Evolutionary conservation across 2,888 invertebrate species (phyloP).

Genomic region (Agrotis clavis): DNA sequence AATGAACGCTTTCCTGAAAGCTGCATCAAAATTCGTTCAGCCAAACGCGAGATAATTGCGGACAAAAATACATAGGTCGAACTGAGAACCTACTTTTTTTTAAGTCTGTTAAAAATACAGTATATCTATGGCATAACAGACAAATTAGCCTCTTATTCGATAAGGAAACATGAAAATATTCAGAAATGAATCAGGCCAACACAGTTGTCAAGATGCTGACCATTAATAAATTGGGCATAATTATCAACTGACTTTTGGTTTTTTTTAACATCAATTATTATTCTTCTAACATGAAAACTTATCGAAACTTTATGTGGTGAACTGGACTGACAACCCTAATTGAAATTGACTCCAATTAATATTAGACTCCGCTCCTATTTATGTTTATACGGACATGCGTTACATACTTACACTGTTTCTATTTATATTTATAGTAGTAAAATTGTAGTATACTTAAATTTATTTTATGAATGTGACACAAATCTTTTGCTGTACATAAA

Average conservation of each 20-base stretch:
- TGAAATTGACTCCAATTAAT: conserved; percentile 27
- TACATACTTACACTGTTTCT: background rate
- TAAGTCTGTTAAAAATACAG: no score
- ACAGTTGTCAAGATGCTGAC: background rate
- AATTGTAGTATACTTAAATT: background rate
- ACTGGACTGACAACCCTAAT: conserved; percentile 22
- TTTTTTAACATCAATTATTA: background rate
- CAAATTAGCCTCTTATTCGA: no score
- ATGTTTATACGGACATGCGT: background rate
- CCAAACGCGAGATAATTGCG: no score
- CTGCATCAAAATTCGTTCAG: no score
- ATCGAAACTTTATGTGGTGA: background rate
- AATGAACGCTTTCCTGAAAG: no score
- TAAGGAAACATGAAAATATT: background rate
- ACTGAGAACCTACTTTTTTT: no score
- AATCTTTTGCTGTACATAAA: background rate
- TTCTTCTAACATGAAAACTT: background rate
- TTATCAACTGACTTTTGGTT: background rate
- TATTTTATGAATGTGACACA: background rate
- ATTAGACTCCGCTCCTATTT: conserved; percentile 5
- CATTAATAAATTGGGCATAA: no score
- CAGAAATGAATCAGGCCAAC: no score
- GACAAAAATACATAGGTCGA: no score
- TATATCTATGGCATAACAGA: no score
- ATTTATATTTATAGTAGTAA: no score